Evolutionary conservation across 2,888 invertebrate genomes (phyloP).

Genomic region (Andrena hattorfiana): DNA sequence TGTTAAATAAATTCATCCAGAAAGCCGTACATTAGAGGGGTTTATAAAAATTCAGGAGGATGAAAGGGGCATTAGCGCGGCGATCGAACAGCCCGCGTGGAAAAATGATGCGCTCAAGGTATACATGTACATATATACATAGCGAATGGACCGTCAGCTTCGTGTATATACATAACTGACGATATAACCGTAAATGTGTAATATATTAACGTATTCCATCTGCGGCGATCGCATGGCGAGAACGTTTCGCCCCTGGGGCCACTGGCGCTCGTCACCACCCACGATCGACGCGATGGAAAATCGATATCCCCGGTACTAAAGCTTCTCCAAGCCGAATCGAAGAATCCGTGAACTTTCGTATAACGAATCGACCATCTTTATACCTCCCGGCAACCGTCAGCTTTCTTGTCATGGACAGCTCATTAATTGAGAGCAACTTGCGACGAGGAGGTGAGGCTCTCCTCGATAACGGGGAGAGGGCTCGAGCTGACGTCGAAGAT

Average conservation of each 20-base stretch:
- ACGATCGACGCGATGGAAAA: slow-evolving; percentile 2
- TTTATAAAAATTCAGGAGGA: slow-evolving; percentile 18
- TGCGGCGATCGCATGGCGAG: slow-evolving; percentile 19
- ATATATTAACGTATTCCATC: slow-evolving; percentile 57
- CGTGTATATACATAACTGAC: slow-evolving; percentile 19
- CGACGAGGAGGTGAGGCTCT: too few relatives aligned
- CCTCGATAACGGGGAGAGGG: background rate
- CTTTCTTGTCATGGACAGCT: background rate
- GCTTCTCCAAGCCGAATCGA: background rate
- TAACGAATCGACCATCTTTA: background rate
- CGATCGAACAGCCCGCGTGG: slow-evolving; percentile 64
- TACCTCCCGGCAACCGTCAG: background rate
- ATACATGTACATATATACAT: slow-evolving; percentile 63
- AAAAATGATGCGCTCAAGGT: slow-evolving; percentile 77
- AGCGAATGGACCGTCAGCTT: slow-evolving; percentile 26
- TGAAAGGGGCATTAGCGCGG: slow-evolving; percentile 46
- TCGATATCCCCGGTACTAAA: background rate
- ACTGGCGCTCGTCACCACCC: background rate
- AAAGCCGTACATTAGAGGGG: background rate
- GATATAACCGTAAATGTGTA: slow-evolving; percentile 52
- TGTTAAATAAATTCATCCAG: background rate
- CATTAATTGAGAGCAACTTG: background rate
- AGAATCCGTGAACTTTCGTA: background rate
- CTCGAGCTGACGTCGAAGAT: background rate
- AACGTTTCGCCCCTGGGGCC: background rate